Percentiles rank a stretch among this genome's conserved stretches.
Conservation (phyloP, 2,888 invertebrate species). For the Mesorhabditis spiculigera region DNA sequence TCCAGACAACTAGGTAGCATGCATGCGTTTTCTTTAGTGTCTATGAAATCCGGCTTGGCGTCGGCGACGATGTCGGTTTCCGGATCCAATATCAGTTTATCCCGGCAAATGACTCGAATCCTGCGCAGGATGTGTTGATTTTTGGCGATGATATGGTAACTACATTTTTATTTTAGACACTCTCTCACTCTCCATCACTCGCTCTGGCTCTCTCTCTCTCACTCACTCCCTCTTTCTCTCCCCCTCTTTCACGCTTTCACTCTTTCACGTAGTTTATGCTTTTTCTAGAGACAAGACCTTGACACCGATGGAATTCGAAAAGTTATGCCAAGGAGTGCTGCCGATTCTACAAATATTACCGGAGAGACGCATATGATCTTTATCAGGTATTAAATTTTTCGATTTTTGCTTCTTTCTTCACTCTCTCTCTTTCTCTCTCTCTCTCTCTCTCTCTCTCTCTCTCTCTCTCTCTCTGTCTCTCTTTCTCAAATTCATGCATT, state of each 20-base stretch:
- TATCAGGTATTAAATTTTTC: neutral
- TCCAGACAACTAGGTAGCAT: too few species aligned
- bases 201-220: neutral
- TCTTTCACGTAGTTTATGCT: too few species aligned
- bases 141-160: slow-evolving; percentile 1
- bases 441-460: too few species aligned
- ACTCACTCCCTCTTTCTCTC: too few species aligned
- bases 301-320: neutral
- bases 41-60: neutral
- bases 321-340: too few species aligned
- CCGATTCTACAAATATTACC: neutral
- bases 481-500: too few species aligned
- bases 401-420: too few species aligned
- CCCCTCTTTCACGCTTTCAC: too few species aligned
- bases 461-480: too few species aligned
- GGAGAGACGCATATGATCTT: neutral
- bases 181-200: too few species aligned
- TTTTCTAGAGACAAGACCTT: neutral
- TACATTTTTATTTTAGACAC: neutral
- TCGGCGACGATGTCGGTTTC: neutral
- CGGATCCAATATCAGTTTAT: neutral
- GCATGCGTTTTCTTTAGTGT: too few species aligned
- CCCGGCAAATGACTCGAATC: neutral
- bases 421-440: too few species aligned
- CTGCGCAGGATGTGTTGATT: neutral